These are phyloP conservation scores for Euplagia quadripunctaria DNA, from an alignment of 2,888 invertebrate species.

Conservation along the genomic window DNA sequence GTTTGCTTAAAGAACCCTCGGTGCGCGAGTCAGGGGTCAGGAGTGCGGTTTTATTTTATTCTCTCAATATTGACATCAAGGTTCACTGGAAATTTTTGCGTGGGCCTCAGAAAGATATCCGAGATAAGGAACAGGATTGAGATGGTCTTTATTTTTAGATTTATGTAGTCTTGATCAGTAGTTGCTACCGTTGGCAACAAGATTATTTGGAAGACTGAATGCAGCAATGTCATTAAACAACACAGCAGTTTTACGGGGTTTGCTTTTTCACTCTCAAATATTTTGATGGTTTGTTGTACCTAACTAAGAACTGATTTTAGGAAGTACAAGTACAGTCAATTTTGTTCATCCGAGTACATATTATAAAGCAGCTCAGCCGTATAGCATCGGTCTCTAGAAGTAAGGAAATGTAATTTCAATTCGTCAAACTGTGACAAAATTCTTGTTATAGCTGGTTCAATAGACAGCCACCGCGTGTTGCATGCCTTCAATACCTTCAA, in stretches of 20 bases:
- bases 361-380: conserved; percentile 11
- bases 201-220: neutral
- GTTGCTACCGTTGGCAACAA: neutral
- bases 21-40: too few relatives aligned
- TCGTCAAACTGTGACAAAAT: conserved; percentile 14
- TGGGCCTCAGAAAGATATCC: too few relatives aligned
- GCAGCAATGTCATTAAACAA: neutral
- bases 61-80: too few relatives aligned
- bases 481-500: conserved; percentile 9
- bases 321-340: conserved; percentile 8
- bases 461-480: conserved; percentile 15
- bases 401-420: conserved; percentile 8
- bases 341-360: conserved; percentile 9
- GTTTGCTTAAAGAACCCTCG: too few relatives aligned
- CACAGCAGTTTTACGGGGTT: neutral
- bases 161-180: too few relatives aligned
- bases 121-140: too few relatives aligned
- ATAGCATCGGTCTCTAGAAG: conserved; percentile 6
- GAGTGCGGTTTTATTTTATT: too few relatives aligned
- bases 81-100: too few relatives aligned
- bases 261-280: conserved; percentile 5
- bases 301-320: neutral
- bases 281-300: conserved; percentile 9
- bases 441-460: conserved; percentile 7
- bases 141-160: too few relatives aligned